Conservation (phyloP, 2,113 vertebrate genomes). For the Etheostoma spectabile region DNA sequence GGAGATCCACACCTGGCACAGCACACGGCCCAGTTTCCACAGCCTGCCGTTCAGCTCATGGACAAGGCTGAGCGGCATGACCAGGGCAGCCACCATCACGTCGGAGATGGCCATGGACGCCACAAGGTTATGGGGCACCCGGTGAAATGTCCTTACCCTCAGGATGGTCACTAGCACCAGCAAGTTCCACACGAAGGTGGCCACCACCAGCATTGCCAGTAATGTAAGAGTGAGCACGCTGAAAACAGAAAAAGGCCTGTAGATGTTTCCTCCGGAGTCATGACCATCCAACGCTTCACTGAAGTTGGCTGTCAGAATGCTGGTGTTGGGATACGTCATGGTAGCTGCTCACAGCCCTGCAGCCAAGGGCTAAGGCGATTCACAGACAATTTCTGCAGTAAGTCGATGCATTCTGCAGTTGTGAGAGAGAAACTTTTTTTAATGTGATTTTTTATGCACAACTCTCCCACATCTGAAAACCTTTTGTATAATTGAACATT, state of each 20-base stretch:
- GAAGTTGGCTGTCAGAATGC: slow-evolving; percentile 64
- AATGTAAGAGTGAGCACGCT: slow-evolving; percentile 89
- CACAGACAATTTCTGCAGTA: slow-evolving; percentile 27
- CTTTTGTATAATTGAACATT: neutral
- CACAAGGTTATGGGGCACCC: slow-evolving; percentile 96
- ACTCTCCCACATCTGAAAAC: neutral
- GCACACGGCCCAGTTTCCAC: slow-evolving; percentile 90
- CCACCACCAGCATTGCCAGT: slow-evolving; percentile 90
- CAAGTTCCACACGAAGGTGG: slow-evolving; percentile 95
- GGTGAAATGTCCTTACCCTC: slow-evolving; percentile 92
- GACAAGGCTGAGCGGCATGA: slow-evolving; percentile 96
- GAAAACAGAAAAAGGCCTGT: slow-evolving; percentile 87
- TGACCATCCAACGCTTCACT: slow-evolving; percentile 42
- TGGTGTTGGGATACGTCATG: slow-evolving; percentile 78
- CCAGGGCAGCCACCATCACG: slow-evolving; percentile 94
- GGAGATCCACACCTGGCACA: slow-evolving; percentile 96
- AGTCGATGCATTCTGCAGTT: slow-evolving; percentile 62
- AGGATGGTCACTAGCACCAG: slow-evolving; percentile 94
- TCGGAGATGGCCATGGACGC: slow-evolving; percentile 96
- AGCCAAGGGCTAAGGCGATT: slow-evolving; percentile 31
- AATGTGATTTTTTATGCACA: neutral
- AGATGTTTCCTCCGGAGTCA: slow-evolving; percentile 75
- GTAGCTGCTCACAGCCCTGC: slow-evolving; percentile 56
- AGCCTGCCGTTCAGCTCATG: slow-evolving; percentile 89
- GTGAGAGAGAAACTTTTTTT: slow-evolving; percentile 9